Evolutionary conservation across 2,113 vertebrate genomes (phyloP).

Genomic region (Anhinga anhinga): DNA sequence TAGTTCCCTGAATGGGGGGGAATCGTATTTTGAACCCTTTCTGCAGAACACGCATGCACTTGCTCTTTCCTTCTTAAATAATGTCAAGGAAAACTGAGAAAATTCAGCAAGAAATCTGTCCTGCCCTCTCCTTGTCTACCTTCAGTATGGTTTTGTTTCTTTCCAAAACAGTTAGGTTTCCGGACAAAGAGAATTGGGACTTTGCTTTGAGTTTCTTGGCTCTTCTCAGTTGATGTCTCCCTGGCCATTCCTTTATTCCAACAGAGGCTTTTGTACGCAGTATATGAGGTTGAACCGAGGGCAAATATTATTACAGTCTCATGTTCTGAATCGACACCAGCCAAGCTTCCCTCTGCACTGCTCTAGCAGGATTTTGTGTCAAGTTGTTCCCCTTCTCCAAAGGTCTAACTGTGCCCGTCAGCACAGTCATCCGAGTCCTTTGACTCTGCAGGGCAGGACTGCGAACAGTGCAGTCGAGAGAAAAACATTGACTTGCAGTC

Average conservation of each 20-base stretch:
- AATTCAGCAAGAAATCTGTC: neutral
- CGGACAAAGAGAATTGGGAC: neutral
- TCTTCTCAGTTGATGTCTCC: conserved; percentile 20
- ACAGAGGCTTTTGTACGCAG: conserved; percentile 53
- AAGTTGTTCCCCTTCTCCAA: neutral
- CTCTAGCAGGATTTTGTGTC: neutral
- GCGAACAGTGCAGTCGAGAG: neutral
- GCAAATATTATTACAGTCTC: conserved; percentile 67
- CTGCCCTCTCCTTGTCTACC: neutral
- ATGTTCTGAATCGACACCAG: conserved; percentile 30
- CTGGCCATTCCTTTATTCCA: conserved; percentile 9
- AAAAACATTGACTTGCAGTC: neutral
- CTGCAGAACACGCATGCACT: neutral
- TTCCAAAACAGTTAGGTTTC: conserved; percentile 56
- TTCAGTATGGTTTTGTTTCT: conserved; percentile 30
- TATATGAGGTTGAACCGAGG: conserved; percentile 49
- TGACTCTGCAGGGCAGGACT: neutral
- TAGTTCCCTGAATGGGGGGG: neutral
- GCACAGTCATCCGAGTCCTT: neutral
- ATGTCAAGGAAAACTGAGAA: neutral
- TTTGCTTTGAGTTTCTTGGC: conserved; percentile 52
- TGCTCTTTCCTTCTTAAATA: neutral
- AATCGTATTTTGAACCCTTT: neutral
- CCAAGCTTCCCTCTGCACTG: neutral
- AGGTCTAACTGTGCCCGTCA: neutral